Conservation (phyloP, 2,113 vertebrate genomes). For the Dascyllus trimaculatus region DNA sequence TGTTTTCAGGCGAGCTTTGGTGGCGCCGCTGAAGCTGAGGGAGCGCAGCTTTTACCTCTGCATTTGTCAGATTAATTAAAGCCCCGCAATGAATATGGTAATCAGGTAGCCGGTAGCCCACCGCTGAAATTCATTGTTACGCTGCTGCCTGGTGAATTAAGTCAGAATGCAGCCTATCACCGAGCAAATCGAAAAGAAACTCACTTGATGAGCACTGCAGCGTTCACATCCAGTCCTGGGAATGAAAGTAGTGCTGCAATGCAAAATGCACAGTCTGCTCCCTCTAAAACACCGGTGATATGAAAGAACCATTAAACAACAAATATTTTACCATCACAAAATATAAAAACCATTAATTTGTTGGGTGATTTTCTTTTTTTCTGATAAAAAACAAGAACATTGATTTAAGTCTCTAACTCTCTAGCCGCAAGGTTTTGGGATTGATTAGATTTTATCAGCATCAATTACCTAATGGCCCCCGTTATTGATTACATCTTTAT, state of each 20-base stretch:
- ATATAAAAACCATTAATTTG: not conserved
- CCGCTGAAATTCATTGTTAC: conserved; percentile 47
- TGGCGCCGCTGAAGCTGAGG: conserved; percentile 60
- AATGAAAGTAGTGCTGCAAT: conserved; percentile 11
- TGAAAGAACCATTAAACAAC: not conserved
- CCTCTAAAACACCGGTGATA: not conserved
- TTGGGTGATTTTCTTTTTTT: not conserved
- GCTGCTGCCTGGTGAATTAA: conserved; percentile 30
- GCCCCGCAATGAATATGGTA: conserved; percentile 83
- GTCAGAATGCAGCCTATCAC: conserved; percentile 36
- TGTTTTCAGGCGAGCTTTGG: conserved; percentile 76
- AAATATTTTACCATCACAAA: not conserved
- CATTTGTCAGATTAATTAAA: conserved; percentile 85
- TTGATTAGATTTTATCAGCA: conserved; percentile 34
- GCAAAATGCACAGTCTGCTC: not conserved
- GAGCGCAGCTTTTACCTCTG: conserved; percentile 74
- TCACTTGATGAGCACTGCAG: conserved; percentile 32
- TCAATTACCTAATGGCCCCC: conserved; percentile 16
- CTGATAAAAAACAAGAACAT: not conserved
- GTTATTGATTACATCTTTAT: conserved; percentile 26
- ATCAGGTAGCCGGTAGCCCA: conserved; percentile 66
- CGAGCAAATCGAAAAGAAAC: conserved; percentile 34
- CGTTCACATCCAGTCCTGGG: conserved; percentile 5
- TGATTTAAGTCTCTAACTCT: conserved; percentile 23
- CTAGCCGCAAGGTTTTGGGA: not conserved